Conservation (phyloP, 2,888 invertebrate genomes). For the Acleris holmiana region DNA sequence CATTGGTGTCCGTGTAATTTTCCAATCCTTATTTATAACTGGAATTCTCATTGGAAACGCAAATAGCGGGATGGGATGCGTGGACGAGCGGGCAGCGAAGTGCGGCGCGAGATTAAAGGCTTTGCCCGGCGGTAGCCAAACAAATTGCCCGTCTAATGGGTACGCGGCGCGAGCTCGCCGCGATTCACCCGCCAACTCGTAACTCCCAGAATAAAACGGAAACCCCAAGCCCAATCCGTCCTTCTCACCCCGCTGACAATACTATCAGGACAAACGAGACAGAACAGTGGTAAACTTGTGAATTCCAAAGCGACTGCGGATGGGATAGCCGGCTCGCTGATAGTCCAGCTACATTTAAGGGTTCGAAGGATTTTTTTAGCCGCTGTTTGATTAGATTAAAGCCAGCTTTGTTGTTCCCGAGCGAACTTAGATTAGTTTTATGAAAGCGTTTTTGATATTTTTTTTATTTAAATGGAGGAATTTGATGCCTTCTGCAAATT, state of each 20-base stretch:
- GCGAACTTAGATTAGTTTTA: constrained; percentile 33
- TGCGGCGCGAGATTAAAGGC: constrained; percentile 65
- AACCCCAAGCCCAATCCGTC: constrained; percentile 2
- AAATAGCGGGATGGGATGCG: constrained; percentile 34
- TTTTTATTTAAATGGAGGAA: background rate
- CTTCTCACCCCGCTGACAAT: constrained; percentile 9
- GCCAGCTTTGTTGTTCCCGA: constrained; percentile 32
- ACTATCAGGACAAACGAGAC: constrained; percentile 3
- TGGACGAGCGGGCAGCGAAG: constrained; percentile 36
- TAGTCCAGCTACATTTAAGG: constrained; percentile 26
- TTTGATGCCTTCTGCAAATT: background rate
- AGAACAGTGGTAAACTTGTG: background rate
- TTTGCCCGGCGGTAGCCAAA: constrained; percentile 65
- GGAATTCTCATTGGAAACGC: constrained; percentile 32
- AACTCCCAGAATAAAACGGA: constrained; percentile 46
- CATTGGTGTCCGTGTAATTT: background rate
- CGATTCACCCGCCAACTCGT: constrained; percentile 51
- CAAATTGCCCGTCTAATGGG: constrained; percentile 75
- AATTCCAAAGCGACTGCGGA: constrained; percentile 2
- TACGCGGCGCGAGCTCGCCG: constrained; percentile 54
- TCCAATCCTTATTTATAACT: constrained; percentile 19
- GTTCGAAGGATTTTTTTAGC: constrained; percentile 27
- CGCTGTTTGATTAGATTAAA: constrained; percentile 48
- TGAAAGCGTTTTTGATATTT: constrained; percentile 17
- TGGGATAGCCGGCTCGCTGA: constrained; percentile 8